Evolutionary conservation across 2,113 vertebrate genomes (phyloP).

Genomic region (human (Homo sapiens)): DNA sequence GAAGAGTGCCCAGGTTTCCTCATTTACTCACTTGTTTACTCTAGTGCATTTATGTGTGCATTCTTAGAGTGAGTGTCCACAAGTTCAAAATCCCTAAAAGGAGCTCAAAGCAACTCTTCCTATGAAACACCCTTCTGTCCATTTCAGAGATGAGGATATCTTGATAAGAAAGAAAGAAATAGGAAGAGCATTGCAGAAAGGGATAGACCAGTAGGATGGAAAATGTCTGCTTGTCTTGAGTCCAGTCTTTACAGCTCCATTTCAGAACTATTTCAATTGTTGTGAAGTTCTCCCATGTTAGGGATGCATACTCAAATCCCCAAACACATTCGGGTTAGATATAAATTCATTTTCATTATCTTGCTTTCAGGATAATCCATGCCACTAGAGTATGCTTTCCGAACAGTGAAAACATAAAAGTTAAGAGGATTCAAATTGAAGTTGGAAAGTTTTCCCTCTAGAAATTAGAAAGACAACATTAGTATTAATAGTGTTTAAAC

Average conservation of each 20-base stretch:
- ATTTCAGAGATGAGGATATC: neutral
- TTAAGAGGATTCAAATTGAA: neutral
- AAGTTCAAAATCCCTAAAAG: neutral
- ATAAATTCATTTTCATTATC: too few species aligned
- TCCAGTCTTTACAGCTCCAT: rapidly evolving
- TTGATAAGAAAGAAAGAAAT: too few species aligned
- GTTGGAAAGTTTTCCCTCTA: neutral
- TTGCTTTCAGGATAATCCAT: too few species aligned
- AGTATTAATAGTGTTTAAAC: neutral
- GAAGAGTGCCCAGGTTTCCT: neutral
- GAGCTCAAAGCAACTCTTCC: neutral
- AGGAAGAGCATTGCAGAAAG: neutral
- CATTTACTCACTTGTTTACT: neutral
- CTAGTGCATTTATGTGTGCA: too few species aligned
- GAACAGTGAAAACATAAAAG: neutral
- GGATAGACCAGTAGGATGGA: neutral
- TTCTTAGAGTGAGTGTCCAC: neutral
- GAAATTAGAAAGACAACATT: neutral
- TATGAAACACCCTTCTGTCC: too few species aligned
- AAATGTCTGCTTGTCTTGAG: neutral
- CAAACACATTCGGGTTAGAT: too few species aligned
- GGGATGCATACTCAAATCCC: neutral
- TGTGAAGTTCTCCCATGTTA: neutral
- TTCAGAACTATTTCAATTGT: neutral
- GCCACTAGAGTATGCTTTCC: neutral